These are phyloP conservation scores for Lethenteron reissneri DNA, from an alignment of 2,113 vertebrate species.

Conservation along the genomic window DNA sequence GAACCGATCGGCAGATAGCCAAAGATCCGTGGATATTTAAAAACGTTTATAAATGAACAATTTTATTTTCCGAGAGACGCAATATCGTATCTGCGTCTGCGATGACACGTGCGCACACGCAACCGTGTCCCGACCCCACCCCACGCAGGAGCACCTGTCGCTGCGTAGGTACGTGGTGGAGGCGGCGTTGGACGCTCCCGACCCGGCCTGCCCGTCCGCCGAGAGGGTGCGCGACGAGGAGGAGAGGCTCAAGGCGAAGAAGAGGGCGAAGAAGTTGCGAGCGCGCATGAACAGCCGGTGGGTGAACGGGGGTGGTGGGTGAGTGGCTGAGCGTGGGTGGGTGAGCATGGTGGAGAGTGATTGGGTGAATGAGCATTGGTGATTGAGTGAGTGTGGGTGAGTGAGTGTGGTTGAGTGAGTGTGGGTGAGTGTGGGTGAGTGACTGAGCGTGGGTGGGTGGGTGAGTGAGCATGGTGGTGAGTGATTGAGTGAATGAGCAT, in stretches of 20 bases:
- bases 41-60: too few relatives aligned
- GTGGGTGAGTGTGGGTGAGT: not conserved
- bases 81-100: too few relatives aligned
- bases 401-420: not conserved
- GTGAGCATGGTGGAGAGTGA: not conserved
- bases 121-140: too few relatives aligned
- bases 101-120: too few relatives aligned
- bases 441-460: not conserved
- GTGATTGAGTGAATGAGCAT: too few relatives aligned
- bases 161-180: constrained; percentile 90
- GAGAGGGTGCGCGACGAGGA: constrained; percentile 42
- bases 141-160: constrained; percentile 65
- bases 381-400: not conserved
- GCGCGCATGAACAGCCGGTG: constrained; percentile 90
- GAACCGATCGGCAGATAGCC: too few relatives aligned
- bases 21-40: too few relatives aligned
- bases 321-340: not conserved
- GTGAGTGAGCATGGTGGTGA: too few relatives aligned
- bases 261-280: constrained; percentile 80
- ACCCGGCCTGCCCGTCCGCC: constrained; percentile 29
- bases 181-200: constrained; percentile 49
- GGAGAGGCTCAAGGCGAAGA: constrained; percentile 67
- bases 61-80: too few relatives aligned
- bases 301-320: not conserved
- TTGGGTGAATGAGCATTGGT: not conserved